Evolutionary conservation across 2,797 vertebrate genomes (phyloP).

Genomic region (Nyctalus aviator): DNA sequence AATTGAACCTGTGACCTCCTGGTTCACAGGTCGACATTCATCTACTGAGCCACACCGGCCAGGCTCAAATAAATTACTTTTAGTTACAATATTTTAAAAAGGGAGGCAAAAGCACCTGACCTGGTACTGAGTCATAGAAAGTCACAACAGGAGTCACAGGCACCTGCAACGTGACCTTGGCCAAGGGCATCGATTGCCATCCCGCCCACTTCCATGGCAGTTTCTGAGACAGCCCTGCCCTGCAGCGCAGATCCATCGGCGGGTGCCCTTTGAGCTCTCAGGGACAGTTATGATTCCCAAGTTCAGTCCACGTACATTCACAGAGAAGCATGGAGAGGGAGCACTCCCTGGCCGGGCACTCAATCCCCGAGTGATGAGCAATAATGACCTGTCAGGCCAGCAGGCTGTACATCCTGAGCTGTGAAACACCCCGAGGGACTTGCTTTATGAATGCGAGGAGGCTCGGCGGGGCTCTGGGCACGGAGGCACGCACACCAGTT

Average conservation of each 20-base stretch:
- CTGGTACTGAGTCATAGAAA: constrained; percentile 43
- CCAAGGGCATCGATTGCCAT: constrained; percentile 51
- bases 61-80: constrained; percentile 43
- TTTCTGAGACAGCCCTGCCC: constrained; percentile 61
- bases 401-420: constrained; percentile 86
- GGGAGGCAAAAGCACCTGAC: not conserved
- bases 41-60: too few relatives aligned
- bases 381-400: constrained; percentile 94
- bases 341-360: constrained; percentile 16
- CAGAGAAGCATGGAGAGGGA: constrained; percentile 73
- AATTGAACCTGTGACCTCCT: too few relatives aligned
- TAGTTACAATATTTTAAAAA: constrained; percentile 31
- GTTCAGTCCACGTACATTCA: constrained; percentile 74
- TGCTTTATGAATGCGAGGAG: constrained; percentile 90
- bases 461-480: constrained; percentile 86
- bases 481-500: constrained; percentile 86
- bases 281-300: constrained; percentile 79
- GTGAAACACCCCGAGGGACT: constrained; percentile 91
- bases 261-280: constrained; percentile 64
- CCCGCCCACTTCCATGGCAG: constrained; percentile 57
- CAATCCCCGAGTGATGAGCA: constrained; percentile 88
- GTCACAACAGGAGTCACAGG: not conserved
- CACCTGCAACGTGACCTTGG: constrained; percentile 23
- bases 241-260: constrained; percentile 77
- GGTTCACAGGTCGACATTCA: too few relatives aligned